Conservation (phyloP, 2,797 vertebrate genomes). For the Acanthiza pusilla region DNA sequence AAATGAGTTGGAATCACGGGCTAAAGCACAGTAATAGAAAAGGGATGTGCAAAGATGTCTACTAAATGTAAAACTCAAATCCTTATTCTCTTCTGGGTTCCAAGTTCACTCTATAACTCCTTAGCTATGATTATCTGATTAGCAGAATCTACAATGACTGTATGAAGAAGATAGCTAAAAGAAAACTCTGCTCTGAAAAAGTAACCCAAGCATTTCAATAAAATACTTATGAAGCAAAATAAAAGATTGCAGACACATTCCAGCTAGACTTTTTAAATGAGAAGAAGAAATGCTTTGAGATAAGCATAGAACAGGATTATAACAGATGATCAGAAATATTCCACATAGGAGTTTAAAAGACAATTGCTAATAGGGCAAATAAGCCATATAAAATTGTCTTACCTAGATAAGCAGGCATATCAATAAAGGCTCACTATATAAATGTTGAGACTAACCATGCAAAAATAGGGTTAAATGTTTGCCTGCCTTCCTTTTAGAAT, state of each 20-base stretch:
- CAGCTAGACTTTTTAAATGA: background rate
- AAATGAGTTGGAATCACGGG: constrained; percentile 3
- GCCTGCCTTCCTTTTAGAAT: background rate
- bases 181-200: constrained; percentile 7
- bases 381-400: background rate
- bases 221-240: background rate
- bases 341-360: background rate
- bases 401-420: background rate
- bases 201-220: background rate
- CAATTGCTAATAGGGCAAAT: background rate
- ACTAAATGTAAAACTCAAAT: constrained; percentile 32
- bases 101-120: background rate
- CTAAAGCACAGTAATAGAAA: constrained; percentile 27
- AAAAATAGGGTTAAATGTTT: background rate
- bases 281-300: background rate
- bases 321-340: constrained; percentile 35
- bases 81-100: background rate
- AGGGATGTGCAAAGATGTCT: constrained; percentile 30
- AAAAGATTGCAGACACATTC: background rate
- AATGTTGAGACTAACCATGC: background rate
- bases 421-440: background rate
- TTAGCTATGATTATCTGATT: background rate
- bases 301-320: background rate
- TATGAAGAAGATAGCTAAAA: background rate
- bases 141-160: background rate